Percentiles rank a stretch among this genome's conserved stretches.
Evolutionary conservation across 2,888 invertebrate species (phyloP).

Genomic region (Abrostola triplasia): DNA sequence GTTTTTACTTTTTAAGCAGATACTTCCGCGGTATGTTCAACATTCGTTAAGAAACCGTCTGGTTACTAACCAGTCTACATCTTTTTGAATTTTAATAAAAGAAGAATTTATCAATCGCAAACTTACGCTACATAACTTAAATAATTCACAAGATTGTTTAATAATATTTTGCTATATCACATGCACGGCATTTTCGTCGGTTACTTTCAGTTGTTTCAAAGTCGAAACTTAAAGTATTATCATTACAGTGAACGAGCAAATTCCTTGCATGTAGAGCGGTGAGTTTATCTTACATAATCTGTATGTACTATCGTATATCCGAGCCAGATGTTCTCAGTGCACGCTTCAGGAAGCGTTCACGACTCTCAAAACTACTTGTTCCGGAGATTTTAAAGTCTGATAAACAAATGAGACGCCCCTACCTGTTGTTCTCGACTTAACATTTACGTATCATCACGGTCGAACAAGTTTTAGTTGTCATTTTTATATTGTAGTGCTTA

Average conservation of each 20-base stretch:
- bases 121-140: too few species aligned
- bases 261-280: not conserved
- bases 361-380: slow-evolving; percentile 28
- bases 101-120: too few species aligned
- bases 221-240: not conserved
- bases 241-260: not conserved
- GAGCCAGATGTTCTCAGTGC: slow-evolving; percentile 12
- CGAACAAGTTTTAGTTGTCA: too few species aligned
- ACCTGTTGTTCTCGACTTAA: slow-evolving; percentile 40
- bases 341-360: slow-evolving; percentile 40
- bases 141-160: too few species aligned
- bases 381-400: slow-evolving; percentile 40
- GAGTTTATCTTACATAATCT: not conserved
- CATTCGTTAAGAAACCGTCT: too few species aligned
- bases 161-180: too few species aligned
- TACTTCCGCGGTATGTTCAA: too few species aligned
- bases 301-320: slow-evolving; percentile 17
- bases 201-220: not conserved
- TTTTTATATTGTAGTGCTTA: slow-evolving; percentile 4
- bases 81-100: too few species aligned
- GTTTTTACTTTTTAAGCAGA: too few species aligned
- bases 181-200: not conserved
- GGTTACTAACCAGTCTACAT: too few species aligned
- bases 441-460: slow-evolving; percentile 1
- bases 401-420: slow-evolving; percentile 19